Evolutionary conservation across 2,797 vertebrate species (phyloP), one percentile per base, ranked within the genome.

Genomic region (Channa striata): DNA sequence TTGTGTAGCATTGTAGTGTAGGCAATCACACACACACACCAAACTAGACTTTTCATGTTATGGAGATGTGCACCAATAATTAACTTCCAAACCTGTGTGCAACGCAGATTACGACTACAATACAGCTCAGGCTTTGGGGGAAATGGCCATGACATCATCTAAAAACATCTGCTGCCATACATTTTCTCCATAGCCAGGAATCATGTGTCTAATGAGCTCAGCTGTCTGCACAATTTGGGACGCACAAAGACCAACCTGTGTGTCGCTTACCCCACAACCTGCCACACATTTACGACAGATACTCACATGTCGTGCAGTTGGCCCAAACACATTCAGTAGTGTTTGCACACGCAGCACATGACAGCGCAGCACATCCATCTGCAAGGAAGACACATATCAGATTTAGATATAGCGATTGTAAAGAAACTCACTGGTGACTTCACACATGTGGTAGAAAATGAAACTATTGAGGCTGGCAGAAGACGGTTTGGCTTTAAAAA

Each of bases 261-360:
- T 89, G 61, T 17, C 49, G n/a, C 50, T 68, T 19, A 0, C n/a
- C 59, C n/a, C 42, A 82, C 49, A 75, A 75, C 53, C 53, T 68
- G 64, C 4, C 65, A 72, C 68, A 75, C 64, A 66, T 60, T 56
- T 23, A 68, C 23, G 60, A 69, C 25, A 52, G 52, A 76, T 85
- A 93, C 93, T 93, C 80, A 94, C 93, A 21, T 73, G 64, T 10
- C 33, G 80, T 20, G 80, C 93, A 94, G 20, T 76, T 86, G 17
- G 46, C 2, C 92, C 92, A 94, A 10, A 3, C 11, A 64, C 93
- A 94, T 0, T 14, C 72, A 16, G 0, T 0, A 0, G 0, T 7
- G 19, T 1, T 0, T 39, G 0, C 36, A 77, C 93, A 94, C 0
- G 0, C 0, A 0, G 25, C 52, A 74, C 93, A 94, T 9, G 19